Percentiles rank a stretch among this genome's conserved stretches.
Conservation (phyloP, 2,113 vertebrate genomes). For the Sprattus sprattus region DNA sequence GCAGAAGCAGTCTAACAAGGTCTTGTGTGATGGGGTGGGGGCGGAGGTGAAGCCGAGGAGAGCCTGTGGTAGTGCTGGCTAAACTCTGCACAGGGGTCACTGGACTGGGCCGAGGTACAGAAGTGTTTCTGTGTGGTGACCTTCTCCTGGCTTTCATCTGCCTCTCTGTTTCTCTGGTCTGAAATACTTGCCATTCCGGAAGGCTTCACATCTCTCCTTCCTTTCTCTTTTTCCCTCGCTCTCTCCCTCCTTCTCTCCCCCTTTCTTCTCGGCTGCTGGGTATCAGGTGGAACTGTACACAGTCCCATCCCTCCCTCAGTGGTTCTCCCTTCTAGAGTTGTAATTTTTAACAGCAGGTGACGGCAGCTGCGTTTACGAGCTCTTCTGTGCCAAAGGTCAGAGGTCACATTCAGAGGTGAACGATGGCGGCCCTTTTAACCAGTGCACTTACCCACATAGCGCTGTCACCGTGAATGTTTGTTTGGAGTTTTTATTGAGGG, state of each 20-base stretch:
- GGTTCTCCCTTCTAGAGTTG: slow-evolving; percentile 1
- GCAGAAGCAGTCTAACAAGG: background rate
- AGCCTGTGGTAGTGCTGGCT: background rate
- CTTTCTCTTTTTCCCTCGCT: background rate
- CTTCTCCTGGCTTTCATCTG: background rate
- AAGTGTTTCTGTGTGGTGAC: slow-evolving; percentile 10
- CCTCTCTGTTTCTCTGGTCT: background rate
- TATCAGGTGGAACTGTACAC: slow-evolving; percentile 23
- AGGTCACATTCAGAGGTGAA: slow-evolving; percentile 44
- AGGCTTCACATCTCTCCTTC: background rate
- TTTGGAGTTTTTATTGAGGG: background rate
- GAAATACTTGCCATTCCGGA: background rate
- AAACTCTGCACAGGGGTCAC: background rate
- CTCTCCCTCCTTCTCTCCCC: background rate
- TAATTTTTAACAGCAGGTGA: slow-evolving; percentile 49
- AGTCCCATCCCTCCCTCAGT: slow-evolving; percentile 8
- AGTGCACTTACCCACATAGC: background rate
- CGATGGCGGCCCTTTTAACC: background rate
- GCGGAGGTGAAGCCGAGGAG: background rate
- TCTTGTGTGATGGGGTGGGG: background rate
- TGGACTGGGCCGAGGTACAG: background rate
- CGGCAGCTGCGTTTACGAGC: slow-evolving; percentile 43
- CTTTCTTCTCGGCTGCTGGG: background rate
- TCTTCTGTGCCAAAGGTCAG: slow-evolving; percentile 38
- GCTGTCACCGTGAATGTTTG: background rate